Conservation (phyloP, 2,888 invertebrate genomes). For the Vesta saturnalis region DNA sequence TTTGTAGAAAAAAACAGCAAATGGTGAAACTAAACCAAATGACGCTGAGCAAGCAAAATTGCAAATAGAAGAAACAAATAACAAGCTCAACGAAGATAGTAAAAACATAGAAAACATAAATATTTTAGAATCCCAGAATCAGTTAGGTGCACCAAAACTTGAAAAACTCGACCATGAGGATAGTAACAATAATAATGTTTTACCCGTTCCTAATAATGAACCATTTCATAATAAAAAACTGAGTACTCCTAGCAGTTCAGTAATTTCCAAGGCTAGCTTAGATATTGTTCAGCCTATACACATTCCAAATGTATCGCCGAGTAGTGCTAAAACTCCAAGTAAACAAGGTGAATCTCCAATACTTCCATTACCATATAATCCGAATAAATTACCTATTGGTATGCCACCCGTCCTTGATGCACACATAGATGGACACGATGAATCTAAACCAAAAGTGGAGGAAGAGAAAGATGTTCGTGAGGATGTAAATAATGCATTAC, state of each 20-base stretch:
- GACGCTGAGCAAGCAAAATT: too few species aligned
- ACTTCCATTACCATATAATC: constrained; percentile 27
- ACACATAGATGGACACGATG: constrained; percentile 9
- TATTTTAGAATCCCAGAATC: too few species aligned
- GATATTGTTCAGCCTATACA: constrained; percentile 53
- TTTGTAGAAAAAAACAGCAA: too few species aligned
- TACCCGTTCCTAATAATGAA: constrained; percentile 44
- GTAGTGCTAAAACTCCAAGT: constrained; percentile 46
- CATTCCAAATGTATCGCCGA: constrained; percentile 53
- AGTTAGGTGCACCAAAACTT: too few species aligned
- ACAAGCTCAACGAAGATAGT: too few species aligned
- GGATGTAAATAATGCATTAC: constrained; percentile 52
- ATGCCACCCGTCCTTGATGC: constrained; percentile 50
- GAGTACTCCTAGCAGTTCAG: constrained; percentile 41
- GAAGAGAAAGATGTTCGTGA: constrained; percentile 29
- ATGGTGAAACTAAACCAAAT: too few species aligned
- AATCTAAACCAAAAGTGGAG: constrained; percentile 1
- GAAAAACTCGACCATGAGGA: too few species aligned
- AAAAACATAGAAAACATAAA: too few species aligned
- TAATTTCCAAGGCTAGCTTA: constrained; percentile 49
- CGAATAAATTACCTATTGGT: constrained; percentile 49
- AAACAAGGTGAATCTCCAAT: constrained; percentile 27
- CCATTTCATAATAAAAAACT: constrained; percentile 24
- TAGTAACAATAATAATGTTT: constrained; percentile 42
- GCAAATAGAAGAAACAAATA: too few species aligned